A percentile compares a stretch with the other conserved stretches of the same genome.
Evolutionary conservation across 1,140 invertebrate genomes (phyloP).

Genomic region (Himalopsyche phryganea): DNA sequence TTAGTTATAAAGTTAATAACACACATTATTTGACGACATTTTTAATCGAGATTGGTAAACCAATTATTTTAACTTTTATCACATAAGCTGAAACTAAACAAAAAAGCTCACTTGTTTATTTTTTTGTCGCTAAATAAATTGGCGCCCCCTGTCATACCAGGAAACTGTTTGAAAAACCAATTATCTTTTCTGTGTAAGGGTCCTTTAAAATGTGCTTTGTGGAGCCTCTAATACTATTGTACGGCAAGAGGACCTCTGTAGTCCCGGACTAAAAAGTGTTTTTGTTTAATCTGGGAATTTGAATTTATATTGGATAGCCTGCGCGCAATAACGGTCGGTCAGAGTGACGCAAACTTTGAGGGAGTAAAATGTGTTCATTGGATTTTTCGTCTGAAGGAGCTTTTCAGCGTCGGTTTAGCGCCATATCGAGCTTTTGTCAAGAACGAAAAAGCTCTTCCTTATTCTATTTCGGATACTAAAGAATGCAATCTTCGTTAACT

Average conservation of each 20-base stretch:
- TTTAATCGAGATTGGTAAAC: no score
- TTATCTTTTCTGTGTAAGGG: constrained; percentile 22
- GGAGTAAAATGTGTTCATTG: constrained; percentile 6
- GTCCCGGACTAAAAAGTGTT: constrained; percentile 20
- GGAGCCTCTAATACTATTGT: background rate
- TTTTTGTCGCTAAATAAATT: background rate
- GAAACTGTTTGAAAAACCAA: constrained; percentile 28
- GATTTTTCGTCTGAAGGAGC: background rate
- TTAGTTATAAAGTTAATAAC: no score
- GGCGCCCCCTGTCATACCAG: background rate
- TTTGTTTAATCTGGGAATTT: constrained; percentile 31
- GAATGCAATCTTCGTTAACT: constrained; percentile 1
- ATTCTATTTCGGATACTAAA: background rate
- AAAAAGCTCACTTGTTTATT: no score
- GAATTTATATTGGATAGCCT: constrained; percentile 30
- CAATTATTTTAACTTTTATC: no score
- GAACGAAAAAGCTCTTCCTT: no score
- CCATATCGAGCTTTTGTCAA: no score
- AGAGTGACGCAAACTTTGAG: constrained; percentile 5
- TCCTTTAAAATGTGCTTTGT: constrained; percentile 8
- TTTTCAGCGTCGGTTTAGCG: background rate
- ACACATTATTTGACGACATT: no score
- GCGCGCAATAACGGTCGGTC: constrained; percentile 5
- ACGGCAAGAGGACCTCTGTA: background rate
- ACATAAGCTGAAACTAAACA: no score